Base-by-base conservation (phyloP, 2,797 vertebrate genomes). In the Fundulus diaphanus region DNA sequence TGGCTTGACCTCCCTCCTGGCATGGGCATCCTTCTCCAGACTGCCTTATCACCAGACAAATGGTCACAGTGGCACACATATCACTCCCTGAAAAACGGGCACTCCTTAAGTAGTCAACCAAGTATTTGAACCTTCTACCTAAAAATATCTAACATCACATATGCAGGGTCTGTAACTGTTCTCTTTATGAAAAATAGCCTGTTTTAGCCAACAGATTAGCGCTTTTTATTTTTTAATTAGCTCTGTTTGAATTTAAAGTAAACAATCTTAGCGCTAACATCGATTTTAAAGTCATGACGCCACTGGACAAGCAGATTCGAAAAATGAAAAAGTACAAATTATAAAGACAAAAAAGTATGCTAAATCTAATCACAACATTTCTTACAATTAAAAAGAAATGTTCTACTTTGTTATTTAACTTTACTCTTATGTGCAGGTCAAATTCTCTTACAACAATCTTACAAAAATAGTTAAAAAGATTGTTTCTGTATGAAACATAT, bases 1-100 rank as follows among this genome's bases (percentile, higher is more conserved):
- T 92, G 87, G 85, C 89, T 90, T 93, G 93, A 94, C 93, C 92
- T 92, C 92, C 91, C 92, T 91, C 80, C 92, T 93, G 91, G 91
- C 93, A 93, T 92, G 89, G 91, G 87, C 90, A 93, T 90, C 89
- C 82, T 85, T 92, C 86, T 90, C 87, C 70, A 88, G 87, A 86
- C 90, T 92, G 87, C 90, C 87, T 91, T 89, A 92, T 91, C 93
- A 83, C 77, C 84, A 91, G 90, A 93, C 83, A 91, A 93, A 93
- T 92, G 86, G 89, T 87, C 85, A 80, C 76, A 82, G 73, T 80
- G 79, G 89, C 70, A 81, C 85, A 91, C 85, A 85, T 80, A 90
- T 92, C 87, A 89, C 78, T 89, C 68, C 54, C 52, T 66, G 79
- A 91, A 90, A 91, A 83, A 80, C 5, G 8, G 72, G 33, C 22